Evolutionary conservation across 2,113 vertebrate genomes (phyloP).

Genomic region (Alligator sinensis): DNA sequence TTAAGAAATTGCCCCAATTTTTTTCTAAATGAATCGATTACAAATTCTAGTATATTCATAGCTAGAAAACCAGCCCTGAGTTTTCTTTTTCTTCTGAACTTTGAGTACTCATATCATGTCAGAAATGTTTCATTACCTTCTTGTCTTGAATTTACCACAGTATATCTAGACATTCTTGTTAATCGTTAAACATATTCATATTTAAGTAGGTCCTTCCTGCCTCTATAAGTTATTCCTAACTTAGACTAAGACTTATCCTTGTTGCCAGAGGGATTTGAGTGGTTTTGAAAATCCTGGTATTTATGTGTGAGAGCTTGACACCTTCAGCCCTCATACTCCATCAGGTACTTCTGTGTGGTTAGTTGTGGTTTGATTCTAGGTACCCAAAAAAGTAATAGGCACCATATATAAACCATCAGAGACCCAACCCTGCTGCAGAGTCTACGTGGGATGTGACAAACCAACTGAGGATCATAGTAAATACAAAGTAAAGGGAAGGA

Average conservation of each 20-base stretch:
- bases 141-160: fast-evolving
- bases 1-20: background rate
- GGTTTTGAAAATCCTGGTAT: background rate
- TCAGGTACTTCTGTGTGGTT: fast-evolving
- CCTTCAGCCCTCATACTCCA: background rate
- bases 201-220: background rate
- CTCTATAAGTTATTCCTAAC: fast-evolving
- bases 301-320: background rate
- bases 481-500: background rate
- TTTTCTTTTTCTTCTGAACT: background rate
- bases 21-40: background rate
- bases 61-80: background rate
- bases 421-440: background rate
- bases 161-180: background rate
- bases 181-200: fast-evolving
- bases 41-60: background rate
- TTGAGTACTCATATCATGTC: background rate
- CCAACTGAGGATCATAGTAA: background rate
- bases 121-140: fast-evolving
- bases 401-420: background rate
- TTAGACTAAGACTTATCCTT: background rate
- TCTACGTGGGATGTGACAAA: background rate
- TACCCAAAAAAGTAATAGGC: background rate
- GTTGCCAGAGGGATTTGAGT: background rate
- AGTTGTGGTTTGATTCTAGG: background rate